Conservation (phyloP, 2,888 invertebrate species). For the Lasioglossum pauxillum region DNA sequence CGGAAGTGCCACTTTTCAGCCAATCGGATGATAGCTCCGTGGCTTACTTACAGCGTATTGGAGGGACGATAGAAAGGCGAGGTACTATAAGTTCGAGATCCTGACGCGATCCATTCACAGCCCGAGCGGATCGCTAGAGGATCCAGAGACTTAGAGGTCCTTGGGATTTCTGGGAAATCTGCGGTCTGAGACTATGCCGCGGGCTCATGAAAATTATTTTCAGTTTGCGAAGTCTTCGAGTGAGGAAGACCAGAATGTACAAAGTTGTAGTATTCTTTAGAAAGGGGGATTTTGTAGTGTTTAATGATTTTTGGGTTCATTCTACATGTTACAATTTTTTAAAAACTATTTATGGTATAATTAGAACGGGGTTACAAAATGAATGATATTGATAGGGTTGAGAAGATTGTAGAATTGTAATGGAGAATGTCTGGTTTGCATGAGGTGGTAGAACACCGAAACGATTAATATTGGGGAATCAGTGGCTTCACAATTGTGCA, state of each 20-base stretch:
- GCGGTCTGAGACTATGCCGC: background rate
- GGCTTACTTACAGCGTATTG: slow-evolving; percentile 76
- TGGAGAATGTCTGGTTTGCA: background rate
- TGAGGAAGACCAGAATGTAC: background rate
- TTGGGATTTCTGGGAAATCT: background rate
- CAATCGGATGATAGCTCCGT: slow-evolving; percentile 69
- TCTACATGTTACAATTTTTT: background rate
- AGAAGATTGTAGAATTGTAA: background rate
- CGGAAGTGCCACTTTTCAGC: slow-evolving; percentile 73
- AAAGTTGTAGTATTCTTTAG: background rate
- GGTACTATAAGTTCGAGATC: slow-evolving; percentile 76
- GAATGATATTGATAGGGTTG: background rate
- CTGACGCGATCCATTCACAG: slow-evolving; percentile 55
- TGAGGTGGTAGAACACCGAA: background rate
- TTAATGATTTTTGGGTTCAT: background rate
- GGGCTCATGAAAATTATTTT: background rate
- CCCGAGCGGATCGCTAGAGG: background rate
- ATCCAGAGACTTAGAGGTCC: background rate
- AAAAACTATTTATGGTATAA: background rate
- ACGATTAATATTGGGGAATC: too few relatives aligned
- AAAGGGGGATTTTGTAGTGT: background rate
- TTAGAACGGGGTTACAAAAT: background rate
- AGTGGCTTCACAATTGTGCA: background rate
- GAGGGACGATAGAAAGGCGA: slow-evolving; percentile 74
- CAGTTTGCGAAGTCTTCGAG: background rate